Base-by-base conservation (phyloP, 2,888 invertebrate genomes). In the Macaria notata region DNA sequence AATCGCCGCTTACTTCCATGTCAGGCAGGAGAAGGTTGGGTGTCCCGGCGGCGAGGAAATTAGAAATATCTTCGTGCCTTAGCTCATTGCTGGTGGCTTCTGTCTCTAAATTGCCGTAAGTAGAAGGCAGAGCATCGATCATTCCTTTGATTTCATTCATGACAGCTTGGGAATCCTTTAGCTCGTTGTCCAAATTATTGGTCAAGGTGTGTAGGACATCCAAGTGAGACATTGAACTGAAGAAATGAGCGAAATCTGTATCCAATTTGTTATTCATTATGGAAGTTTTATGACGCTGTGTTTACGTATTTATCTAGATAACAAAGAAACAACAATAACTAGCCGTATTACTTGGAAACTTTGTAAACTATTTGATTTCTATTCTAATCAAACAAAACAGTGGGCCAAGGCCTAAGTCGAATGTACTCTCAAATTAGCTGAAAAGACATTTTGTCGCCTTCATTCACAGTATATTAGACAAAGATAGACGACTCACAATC, bases 171-270 rank as follows among this genome's bases (percentile, higher is more conserved):
- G 88, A 88, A 63, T 87, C 83, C 46, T 74, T 77, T 31, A 89
- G 73, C 62, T 89, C 88, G 54, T 73, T 71, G 61, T 83, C 81
- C 61, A 90, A 71, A 56, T 77, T 73, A 42, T 78, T 75, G 8
- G 88, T 88, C 66, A 89, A 81, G 70, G 75, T 81, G 65, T 88
- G 83, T 38, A 90, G 66, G 31, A 81, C 78, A 59, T 85, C 76
- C 48, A 87, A 62, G 63, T 82, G 81, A n/a, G 82, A 75, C 57
- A 81, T 68, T 1, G 85, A 79, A 53, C 81, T 77, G 8, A 89
- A 63, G 61, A 83, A 86, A 6, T 81, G 77, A 0, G 80, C 69
- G 59, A 83, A 83, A 55, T 76, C 71, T 36, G 66, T 69, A 29
- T 77, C 67, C 7, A 53, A 33, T 47, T 58, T 61, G 56, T 31